Percentiles rank a stretch among this genome's conserved stretches.
Conservation (phyloP, 2,888 invertebrate species). For the Drosophila sordidula region DNA sequence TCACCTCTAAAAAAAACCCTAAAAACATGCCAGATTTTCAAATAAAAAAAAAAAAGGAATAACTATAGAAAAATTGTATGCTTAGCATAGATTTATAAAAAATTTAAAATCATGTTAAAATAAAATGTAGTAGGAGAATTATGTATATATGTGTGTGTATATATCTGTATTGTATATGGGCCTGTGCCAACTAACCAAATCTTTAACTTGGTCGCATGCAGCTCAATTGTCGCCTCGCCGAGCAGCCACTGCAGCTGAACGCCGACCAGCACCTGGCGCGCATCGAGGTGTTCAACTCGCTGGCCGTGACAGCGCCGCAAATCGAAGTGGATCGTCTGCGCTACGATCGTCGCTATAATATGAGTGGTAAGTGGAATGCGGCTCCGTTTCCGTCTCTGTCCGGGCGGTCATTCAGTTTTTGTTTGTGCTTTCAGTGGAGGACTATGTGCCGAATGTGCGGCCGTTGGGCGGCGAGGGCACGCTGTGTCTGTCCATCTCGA, state of each 20-base stretch:
- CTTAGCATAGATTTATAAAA: too few relatives aligned
- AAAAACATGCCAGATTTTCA: too few relatives aligned
- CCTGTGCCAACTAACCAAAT: slow-evolving; percentile 30
- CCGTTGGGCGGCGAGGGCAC: slow-evolving; percentile 82
- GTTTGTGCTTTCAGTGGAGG: slow-evolving; percentile 77
- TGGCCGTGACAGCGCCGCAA: slow-evolving; percentile 92
- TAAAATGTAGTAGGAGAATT: too few relatives aligned
- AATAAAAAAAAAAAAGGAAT: too few relatives aligned
- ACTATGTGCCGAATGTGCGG: slow-evolving; percentile 80
- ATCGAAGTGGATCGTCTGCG: slow-evolving; percentile 88
- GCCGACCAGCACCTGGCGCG: slow-evolving; percentile 84
- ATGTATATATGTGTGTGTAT: not conserved
- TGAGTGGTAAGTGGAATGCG: slow-evolving; percentile 79
- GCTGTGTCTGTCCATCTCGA: slow-evolving; percentile 91
- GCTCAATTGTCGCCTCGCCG: slow-evolving; percentile 85
- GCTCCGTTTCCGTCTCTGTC: too few relatives aligned
- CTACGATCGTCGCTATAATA: slow-evolving; percentile 82
- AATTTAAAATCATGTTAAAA: too few relatives aligned
- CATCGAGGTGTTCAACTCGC: slow-evolving; percentile 92
- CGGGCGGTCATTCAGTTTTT: slow-evolving; percentile 20
- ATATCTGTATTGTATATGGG: not conserved
- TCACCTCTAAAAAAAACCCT: too few relatives aligned
- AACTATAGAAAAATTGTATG: too few relatives aligned
- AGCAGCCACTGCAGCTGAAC: slow-evolving; percentile 80
- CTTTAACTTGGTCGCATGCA: slow-evolving; percentile 55